A percentile compares a stretch with the other conserved stretches of the same genome.
Evolutionary conservation across 2,797 vertebrate species (phyloP).

Genomic region (Diglossa cyanea): DNA sequence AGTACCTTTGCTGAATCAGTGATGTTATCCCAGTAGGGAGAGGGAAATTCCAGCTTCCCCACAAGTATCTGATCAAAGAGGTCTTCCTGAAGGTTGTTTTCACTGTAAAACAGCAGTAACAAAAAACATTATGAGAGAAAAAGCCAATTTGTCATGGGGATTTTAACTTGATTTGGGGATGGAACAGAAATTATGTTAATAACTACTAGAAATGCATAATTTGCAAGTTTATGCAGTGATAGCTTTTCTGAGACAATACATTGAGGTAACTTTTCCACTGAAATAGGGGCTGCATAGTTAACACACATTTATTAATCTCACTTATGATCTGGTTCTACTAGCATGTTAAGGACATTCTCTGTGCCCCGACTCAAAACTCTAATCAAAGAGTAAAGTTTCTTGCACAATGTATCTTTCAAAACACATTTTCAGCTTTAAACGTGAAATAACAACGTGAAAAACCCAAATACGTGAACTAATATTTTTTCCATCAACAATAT

Average conservation of each 20-base stretch:
- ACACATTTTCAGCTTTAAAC: neutral
- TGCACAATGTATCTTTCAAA: neutral
- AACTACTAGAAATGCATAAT: neutral
- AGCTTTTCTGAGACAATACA: neutral
- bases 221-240: neutral
- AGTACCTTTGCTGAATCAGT: constrained; percentile 90
- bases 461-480: neutral
- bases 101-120: constrained; percentile 75
- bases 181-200: neutral
- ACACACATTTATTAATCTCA: neutral
- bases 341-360: neutral
- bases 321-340: neutral
- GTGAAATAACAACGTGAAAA: neutral
- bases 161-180: neutral
- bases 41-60: constrained; percentile 91
- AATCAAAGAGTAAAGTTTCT: neutral
- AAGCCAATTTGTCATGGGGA: neutral
- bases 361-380: neutral
- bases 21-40: constrained; percentile 97
- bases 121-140: neutral
- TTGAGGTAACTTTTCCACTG: neutral
- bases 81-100: constrained; percentile 94
- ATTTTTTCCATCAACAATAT: neutral
- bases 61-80: constrained; percentile 96
- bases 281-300: neutral